Evolutionary conservation across 2,797 vertebrate species (phyloP).

Genomic region (Clarias laeviceps): DNA sequence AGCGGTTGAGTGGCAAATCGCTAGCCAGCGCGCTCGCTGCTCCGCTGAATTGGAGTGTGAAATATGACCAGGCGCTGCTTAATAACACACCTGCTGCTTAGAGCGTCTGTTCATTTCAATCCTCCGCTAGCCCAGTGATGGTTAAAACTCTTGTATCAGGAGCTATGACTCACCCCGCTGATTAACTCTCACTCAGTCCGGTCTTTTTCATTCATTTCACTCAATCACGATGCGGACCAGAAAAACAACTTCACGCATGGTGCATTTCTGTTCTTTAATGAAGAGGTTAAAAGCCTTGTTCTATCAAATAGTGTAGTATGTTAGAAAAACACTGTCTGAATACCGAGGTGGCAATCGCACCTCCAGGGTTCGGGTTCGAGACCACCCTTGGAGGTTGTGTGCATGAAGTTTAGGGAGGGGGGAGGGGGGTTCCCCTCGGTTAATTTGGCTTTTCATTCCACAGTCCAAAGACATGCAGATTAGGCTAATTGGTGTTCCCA

Average conservation of each 20-base stretch:
- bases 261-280: too few species aligned
- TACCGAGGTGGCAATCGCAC: too few species aligned
- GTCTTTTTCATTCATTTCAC: conserved; percentile 24
- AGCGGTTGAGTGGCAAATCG: conserved; percentile 28
- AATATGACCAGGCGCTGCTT: conserved; percentile 63
- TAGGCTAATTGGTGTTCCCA: too few species aligned
- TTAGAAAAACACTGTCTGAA: not conserved
- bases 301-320: too few species aligned
- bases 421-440: too few species aligned
- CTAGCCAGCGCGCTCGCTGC: conserved; percentile 35
- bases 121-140: conserved; percentile 43
- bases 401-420: too few species aligned
- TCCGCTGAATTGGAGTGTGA: conserved; percentile 62
- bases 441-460: too few species aligned
- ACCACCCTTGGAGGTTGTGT: too few species aligned
- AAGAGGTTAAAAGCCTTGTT: not conserved
- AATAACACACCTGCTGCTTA: conserved; percentile 71
- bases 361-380: too few species aligned
- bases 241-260: not conserved
- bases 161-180: conserved; percentile 18
- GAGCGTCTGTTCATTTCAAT: conserved; percentile 65
- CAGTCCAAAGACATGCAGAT: too few species aligned
- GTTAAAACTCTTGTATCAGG: conserved; percentile 40
- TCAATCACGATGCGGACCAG: not conserved
- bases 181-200: conserved; percentile 28